These are phyloP conservation scores for Drosophila santomea DNA, from an alignment of 1,140 invertebrate genomes.

Conservation along the genomic window DNA sequence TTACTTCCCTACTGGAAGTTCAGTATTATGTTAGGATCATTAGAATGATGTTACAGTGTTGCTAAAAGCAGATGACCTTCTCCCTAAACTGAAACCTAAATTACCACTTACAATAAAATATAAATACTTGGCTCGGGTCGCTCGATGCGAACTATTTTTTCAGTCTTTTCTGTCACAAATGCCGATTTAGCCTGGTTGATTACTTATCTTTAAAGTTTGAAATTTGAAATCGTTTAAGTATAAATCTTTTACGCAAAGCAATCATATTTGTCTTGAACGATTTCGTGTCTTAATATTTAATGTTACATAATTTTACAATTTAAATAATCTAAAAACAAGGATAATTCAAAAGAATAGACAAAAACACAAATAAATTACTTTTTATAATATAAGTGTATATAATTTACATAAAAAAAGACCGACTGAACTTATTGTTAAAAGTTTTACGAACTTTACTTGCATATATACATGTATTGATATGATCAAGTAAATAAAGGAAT, in stretches of 20 bases:
- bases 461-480: conserved; percentile 81
- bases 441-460: conserved; percentile 83
- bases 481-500: conserved; percentile 75
- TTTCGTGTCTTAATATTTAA: conserved; percentile 80
- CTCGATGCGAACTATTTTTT: conserved; percentile 46
- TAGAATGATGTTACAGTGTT: conserved; percentile 27
- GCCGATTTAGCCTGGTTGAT: background rate
- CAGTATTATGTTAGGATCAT: conserved; percentile 71
- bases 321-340: conserved; percentile 33
- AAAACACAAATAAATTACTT: conserved; percentile 51
- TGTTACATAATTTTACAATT: conserved; percentile 66
- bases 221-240: conserved; percentile 39
- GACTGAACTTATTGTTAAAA: conserved; percentile 84
- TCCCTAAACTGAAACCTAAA: conserved; percentile 25
- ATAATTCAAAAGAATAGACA: conserved; percentile 48
- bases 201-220: background rate
- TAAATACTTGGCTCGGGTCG: conserved; percentile 3
- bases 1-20: conserved; percentile 62
- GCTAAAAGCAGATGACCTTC: conserved; percentile 53
- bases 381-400: conserved; percentile 77
- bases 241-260: conserved; percentile 74
- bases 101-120: conserved; percentile 9
- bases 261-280: conserved; percentile 76
- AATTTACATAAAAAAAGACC: conserved; percentile 82
- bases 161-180: conserved; percentile 10